Base-by-base conservation (phyloP, 1,140 invertebrate genomes). In the Rhizoglyphus robini region DNA sequence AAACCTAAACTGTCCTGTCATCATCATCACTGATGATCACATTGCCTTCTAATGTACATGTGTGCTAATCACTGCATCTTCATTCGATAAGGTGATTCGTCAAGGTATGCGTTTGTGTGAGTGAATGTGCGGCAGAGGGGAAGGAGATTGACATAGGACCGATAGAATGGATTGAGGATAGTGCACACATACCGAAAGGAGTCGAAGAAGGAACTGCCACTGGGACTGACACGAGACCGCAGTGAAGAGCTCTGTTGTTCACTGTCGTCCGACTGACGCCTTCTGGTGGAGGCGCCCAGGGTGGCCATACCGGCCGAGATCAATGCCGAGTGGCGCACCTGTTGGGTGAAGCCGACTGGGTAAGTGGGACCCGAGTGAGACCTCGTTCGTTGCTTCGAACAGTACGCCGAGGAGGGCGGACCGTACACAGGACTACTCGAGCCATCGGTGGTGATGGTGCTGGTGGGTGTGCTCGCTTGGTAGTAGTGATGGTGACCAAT, bases 191-290 rank as follows among this genome's bases (percentile, higher is more conserved):
- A 47, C 36, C 61, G 15, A 58, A 67, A 38, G n/a, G 34, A 65
- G 20, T 38, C 23, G 25, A 67, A 59, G 47, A 67, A 68, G 63
- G 66, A 68, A 59, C 46, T 29, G 46, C 38, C 27, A 67, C 38
- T 54, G 32, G 15, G 15, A 27, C 27, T 60, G 30, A 3, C 27
- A 27, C 29, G 51, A 15, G 51, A 54, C 8, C 51, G 23, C 20
- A 54, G 23, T 27, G 51, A 54, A 8, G 51, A 54, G 51, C 51
- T 54, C 8, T 8, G 8, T 20, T 54, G 51, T 32, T 54, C 51
- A 32, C 51, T 54, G 20, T 54, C 51, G 20, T 54, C 51, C 51
- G 51, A 54, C 20, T 54, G 51, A 20, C 51, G 51, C 20, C 51
- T 8, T 8, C 51, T 8, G 20, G 8, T 54, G 51, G 51, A 8